These are phyloP conservation scores for Encarsia formosa DNA, from an alignment of 2,888 invertebrate genomes.

Conservation along the genomic window DNA sequence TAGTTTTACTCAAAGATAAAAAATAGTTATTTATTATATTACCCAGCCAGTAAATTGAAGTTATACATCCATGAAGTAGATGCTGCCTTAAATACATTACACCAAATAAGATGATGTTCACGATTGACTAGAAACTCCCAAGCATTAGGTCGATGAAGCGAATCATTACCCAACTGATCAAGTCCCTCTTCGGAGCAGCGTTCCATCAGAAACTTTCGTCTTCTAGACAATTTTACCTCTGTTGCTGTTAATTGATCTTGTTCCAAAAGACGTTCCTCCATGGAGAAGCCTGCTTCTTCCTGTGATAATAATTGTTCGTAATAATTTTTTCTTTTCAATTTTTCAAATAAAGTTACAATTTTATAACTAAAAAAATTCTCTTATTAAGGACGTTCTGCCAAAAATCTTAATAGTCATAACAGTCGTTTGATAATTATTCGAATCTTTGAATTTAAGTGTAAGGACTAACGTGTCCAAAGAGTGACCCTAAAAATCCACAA, in stretches of 20 bases:
- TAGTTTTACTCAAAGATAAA: neutral
- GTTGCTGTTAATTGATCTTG: slow-evolving; percentile 59
- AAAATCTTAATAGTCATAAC: no score
- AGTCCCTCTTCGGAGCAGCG: slow-evolving; percentile 62
- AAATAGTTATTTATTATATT: slow-evolving; percentile 23
- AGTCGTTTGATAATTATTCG: no score
- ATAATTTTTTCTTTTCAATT: neutral
- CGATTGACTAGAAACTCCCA: slow-evolving; percentile 83
- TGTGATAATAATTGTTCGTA: slow-evolving; percentile 26
- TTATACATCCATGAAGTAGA: slow-evolving; percentile 93
- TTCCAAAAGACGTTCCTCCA: slow-evolving; percentile 44
- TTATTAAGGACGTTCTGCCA: no score
- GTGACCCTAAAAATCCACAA: no score
- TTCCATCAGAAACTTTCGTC: slow-evolving; percentile 58
- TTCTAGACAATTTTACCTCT: slow-evolving; percentile 58
- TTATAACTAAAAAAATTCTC: no score
- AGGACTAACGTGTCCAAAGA: no score
- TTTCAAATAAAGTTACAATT: no score
- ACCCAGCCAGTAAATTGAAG: slow-evolving; percentile 80
- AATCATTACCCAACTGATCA: slow-evolving; percentile 58
- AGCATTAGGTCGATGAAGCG: slow-evolving; percentile 68
- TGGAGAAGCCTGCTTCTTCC: slow-evolving; percentile 42
- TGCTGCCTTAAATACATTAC: slow-evolving; percentile 72
- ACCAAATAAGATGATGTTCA: slow-evolving; percentile 79
- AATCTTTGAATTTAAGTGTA: no score